A percentile compares a stretch with the other conserved stretches of the same genome.
phyloP scores from a whole-genome alignment of 2,113 vertebrate genomes.

The Aegotheles bennettii region DNA sequence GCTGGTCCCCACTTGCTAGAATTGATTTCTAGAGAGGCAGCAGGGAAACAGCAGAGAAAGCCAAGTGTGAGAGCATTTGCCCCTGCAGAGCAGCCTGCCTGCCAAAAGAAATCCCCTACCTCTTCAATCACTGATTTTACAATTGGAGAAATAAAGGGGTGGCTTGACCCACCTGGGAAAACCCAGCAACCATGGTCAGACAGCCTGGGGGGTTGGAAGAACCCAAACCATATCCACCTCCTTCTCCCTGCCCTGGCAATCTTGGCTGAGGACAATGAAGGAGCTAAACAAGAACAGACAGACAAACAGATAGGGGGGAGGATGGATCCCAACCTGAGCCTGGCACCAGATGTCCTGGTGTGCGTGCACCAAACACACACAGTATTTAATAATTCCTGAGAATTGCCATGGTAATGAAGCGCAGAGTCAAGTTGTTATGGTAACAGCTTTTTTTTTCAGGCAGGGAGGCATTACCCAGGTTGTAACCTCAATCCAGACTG shows the following conservation, averaged over 20 bases:
- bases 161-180: background rate
- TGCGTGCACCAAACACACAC: slow-evolving; percentile 31
- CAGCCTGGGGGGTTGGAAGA: background rate
- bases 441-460: slow-evolving; percentile 18
- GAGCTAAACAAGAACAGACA: slow-evolving; percentile 20
- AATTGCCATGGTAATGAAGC: slow-evolving; percentile 58
- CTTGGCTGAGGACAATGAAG: background rate
- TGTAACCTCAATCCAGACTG: slow-evolving; percentile 31
- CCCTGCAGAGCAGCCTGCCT: background rate
- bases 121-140: background rate
- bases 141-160: background rate
- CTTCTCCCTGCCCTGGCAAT: background rate
- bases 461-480: slow-evolving; percentile 32
- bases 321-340: slow-evolving; percentile 24
- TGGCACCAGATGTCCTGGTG: background rate
- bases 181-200: background rate
- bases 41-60: background rate
- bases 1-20: background rate
- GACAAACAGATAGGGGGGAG: background rate
- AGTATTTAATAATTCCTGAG: slow-evolving; percentile 56
- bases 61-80: background rate
- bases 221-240: background rate
- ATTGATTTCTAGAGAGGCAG: background rate
- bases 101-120: background rate
- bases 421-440: slow-evolving; percentile 49